Percentiles rank a stretch among this genome's conserved stretches.
These are phyloP conservation scores for Melanotaenia boesemani DNA, from an alignment of 2,797 vertebrate species.

Conservation along the genomic window DNA sequence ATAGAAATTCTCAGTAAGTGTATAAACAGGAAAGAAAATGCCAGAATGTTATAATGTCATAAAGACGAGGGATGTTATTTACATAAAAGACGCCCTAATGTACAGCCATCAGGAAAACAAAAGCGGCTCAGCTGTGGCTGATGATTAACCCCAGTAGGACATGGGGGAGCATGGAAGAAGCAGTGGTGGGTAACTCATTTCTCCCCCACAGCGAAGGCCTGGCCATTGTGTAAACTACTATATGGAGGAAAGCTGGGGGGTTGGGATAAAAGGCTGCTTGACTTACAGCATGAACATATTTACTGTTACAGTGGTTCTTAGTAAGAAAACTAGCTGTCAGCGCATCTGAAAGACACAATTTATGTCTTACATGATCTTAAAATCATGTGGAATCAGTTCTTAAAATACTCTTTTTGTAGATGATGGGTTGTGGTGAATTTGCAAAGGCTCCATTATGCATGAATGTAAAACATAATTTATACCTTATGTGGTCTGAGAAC, in stretches of 20 bases:
- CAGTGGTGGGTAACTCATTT: slow-evolving; percentile 84
- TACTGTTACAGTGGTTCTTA: slow-evolving; percentile 64
- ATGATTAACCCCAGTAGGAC: slow-evolving; percentile 86
- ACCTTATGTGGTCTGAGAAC: background rate
- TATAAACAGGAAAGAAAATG: slow-evolving; percentile 8
- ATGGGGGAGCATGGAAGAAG: slow-evolving; percentile 75
- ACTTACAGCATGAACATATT: slow-evolving; percentile 57
- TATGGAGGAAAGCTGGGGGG: slow-evolving; percentile 65
- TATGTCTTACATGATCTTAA: slow-evolving; percentile 4
- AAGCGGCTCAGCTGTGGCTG: slow-evolving; percentile 77
- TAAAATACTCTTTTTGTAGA: background rate
- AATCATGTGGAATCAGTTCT: background rate
- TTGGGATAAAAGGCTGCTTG: slow-evolving; percentile 66
- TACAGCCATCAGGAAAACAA: slow-evolving; percentile 76
- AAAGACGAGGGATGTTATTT: slow-evolving; percentile 32
- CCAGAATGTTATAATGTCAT: slow-evolving; percentile 19
- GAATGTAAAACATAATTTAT: slow-evolving; percentile 20
- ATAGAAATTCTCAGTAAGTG: background rate
- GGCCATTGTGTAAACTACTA: slow-evolving; percentile 80
- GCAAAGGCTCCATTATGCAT: slow-evolving; percentile 6
- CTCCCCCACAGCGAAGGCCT: slow-evolving; percentile 79
- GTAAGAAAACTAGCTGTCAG: background rate
- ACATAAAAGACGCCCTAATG: slow-evolving; percentile 69
- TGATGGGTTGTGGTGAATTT: background rate
- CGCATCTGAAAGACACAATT: slow-evolving; percentile 12